A percentile compares a stretch with the other conserved stretches of the same genome.
Evolutionary conservation across 92 coral and sea anemone species (phyloP).

Genomic region (Bergia sp.): DNA sequence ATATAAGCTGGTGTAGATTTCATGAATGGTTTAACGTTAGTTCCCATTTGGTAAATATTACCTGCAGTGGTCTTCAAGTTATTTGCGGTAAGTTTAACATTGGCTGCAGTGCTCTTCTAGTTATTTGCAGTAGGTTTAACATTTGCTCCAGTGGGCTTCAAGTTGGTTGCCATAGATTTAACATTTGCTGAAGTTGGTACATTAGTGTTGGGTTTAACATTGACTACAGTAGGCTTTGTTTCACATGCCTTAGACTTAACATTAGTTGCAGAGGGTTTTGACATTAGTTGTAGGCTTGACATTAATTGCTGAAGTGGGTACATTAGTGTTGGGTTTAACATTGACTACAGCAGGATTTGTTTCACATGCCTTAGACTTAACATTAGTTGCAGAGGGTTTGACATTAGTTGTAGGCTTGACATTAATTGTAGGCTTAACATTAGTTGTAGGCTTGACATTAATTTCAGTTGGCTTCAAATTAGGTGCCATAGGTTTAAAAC

Average conservation of each 20-base stretch:
- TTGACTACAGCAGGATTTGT: neutral
- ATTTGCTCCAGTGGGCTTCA: neutral
- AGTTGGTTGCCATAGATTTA: conserved; percentile 1
- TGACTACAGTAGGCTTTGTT: neutral
- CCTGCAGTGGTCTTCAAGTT: neutral
- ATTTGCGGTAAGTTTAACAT: neutral
- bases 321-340: conserved; percentile 19
- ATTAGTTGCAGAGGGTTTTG: conserved; percentile 1
- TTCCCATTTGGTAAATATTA: neutral
- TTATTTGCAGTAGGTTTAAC: neutral
- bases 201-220: neutral
- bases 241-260: neutral
- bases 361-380: too few species aligned
- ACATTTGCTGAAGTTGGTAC: neutral
- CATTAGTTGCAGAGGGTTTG: too few species aligned
- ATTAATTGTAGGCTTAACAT: neutral
- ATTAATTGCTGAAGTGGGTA: conserved; percentile 10
- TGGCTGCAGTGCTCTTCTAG: neutral
- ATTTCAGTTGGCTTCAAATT: too few species aligned
- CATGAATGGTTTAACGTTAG: neutral
- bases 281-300: conserved; percentile 9
- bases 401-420: too few species aligned
- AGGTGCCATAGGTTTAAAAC: too few species aligned
- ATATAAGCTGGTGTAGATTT: too few species aligned
- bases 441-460: neutral